Base-by-base conservation (phyloP, 1,140 invertebrate genomes). In the Planococcus citri region DNA sequence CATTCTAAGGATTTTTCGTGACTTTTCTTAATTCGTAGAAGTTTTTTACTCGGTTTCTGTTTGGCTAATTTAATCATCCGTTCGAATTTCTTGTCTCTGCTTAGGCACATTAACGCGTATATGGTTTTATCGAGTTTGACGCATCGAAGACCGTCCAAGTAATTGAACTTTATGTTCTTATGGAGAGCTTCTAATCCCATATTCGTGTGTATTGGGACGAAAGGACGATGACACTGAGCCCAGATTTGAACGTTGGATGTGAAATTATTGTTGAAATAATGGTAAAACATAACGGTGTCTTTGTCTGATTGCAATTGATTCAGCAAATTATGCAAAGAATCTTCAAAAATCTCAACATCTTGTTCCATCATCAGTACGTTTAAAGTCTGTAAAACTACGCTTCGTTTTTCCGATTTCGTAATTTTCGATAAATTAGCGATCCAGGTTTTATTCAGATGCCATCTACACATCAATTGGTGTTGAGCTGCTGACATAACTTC, bases 101-200 rank as follows among this genome's bases (percentile, higher is more conserved):
- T 64, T 20, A 25, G 22, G 20, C 60, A 64, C 60, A 64, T 64
- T 2, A 64, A 20, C 6, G 57, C 57, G 20, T 60, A 60, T 6
- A 60, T 60, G 21, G 57, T 60, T 60, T 60, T 60, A n/a, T 60
- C 57, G 20, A 60, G 57, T 22, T n/a, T 6, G 20, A 60, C 20
- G 57, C 57, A 60, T 9, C 57, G 57, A 6, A n/a, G 4, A n/a
- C 57, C 57, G 57, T 60, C 20, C 57, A 60, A 60, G 20, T 60
- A 60, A 60, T 60, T 60, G 20, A 9, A 60, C 20, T 60, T 60
- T 20, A 60, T 60, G 20, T 60, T 60, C 20, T 60, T 60, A n/a
- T 60, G 57, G 57, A 60, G n/a, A 60, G 57, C 57, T 60, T 60
- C 57, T 22, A 60, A 60, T 4, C 57, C n/a, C 57, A 60, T 60